phyloP scores from a whole-genome alignment of 2,113 vertebrate genomes.

The Ageneiosus marmoratus region DNA sequence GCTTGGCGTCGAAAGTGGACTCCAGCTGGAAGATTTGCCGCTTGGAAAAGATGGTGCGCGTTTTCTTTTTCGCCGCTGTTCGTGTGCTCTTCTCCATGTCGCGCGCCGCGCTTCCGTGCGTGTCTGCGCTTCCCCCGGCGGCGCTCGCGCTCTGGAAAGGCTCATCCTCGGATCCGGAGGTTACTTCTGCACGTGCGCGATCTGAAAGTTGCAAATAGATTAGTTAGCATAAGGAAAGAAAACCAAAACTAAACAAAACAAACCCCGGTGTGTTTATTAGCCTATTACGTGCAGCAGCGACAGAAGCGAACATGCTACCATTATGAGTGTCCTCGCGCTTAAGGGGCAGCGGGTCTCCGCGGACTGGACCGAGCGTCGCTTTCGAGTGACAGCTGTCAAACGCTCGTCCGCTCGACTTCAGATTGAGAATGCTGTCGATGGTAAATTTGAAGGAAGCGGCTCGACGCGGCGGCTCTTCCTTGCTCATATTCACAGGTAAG shows the following conservation, averaged over 20 bases:
- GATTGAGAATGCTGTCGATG: conserved; percentile 79
- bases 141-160: conserved; percentile 50
- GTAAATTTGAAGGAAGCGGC: conserved; percentile 78
- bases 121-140: conserved; percentile 63
- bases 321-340: conserved; percentile 28
- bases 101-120: conserved; percentile 70
- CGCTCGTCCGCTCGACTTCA: conserved; percentile 68
- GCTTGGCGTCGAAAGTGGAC: conserved; percentile 85
- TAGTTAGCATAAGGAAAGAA: background rate
- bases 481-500: conserved; percentile 76
- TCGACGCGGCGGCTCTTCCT: conserved; percentile 73
- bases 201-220: conserved; percentile 59
- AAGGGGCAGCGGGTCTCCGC: conserved; percentile 58
- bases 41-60: conserved; percentile 86
- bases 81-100: conserved; percentile 71
- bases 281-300: background rate
- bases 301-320: background rate
- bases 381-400: conserved; percentile 63
- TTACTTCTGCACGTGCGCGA: conserved; percentile 47
- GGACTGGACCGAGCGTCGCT: conserved; percentile 22
- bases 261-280: background rate
- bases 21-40: conserved; percentile 87
- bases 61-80: conserved; percentile 78
- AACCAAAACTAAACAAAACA: background rate
- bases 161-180: conserved; percentile 54